Conservation (phyloP, 2,888 invertebrate species). For the Tridacna gigas region DNA sequence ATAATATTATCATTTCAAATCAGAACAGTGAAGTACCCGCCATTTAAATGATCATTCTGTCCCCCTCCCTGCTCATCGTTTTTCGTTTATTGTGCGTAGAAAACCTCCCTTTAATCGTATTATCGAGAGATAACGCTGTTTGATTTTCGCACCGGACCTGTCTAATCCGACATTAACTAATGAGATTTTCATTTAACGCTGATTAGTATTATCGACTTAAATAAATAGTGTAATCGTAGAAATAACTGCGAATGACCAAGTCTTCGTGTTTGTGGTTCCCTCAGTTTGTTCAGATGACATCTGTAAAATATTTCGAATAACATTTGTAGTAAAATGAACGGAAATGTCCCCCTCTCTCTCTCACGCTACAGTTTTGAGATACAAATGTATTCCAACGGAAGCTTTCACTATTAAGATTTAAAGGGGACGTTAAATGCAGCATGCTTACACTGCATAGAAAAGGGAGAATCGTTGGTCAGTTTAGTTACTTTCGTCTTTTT, state of each 20-base stretch:
- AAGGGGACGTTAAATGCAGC: too few species aligned
- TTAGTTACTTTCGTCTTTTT: too few species aligned
- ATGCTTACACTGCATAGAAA: too few species aligned
- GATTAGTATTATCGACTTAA: slow-evolving; percentile 50
- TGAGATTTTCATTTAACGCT: slow-evolving; percentile 57
- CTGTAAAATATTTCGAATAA: background rate
- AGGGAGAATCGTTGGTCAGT: too few species aligned
- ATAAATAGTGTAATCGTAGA: slow-evolving; percentile 17
- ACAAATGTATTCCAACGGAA: too few species aligned
- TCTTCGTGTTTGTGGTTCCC: background rate
- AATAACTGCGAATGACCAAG: background rate
- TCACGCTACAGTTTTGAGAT: too few species aligned
- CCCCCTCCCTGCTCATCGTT: slow-evolving; percentile 13
- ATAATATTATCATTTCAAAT: background rate
- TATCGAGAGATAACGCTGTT: slow-evolving; percentile 52
- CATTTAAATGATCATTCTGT: slow-evolving; percentile 12
- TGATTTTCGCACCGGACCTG: slow-evolving; percentile 60
- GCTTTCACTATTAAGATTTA: too few species aligned
- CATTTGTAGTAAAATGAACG: background rate
- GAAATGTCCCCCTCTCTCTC: too few species aligned
- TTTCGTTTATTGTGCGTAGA: slow-evolving; percentile 7
- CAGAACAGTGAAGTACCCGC: background rate
- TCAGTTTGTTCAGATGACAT: background rate
- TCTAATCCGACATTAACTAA: slow-evolving; percentile 51
- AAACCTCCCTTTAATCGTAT: slow-evolving; percentile 12